Base-by-base conservation (phyloP, 2,888 invertebrate species). In the Drosophila diplacantha region DNA sequence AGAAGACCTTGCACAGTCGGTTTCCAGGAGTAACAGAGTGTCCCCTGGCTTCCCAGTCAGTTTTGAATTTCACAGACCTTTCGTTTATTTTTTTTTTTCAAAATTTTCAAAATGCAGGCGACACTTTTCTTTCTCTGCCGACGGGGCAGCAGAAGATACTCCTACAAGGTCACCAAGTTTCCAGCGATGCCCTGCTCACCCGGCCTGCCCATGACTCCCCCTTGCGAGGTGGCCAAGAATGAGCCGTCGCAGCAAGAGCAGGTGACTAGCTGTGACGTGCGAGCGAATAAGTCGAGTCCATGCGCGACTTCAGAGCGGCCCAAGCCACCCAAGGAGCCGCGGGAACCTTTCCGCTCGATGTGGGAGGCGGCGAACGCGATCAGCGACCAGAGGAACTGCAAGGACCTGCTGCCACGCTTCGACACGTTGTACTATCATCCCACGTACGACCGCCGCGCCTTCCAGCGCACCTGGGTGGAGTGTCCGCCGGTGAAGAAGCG, bases 401-500 rank as follows among this genome's bases (percentile, higher is more conserved):
- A 26, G 8, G 59, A 59, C 0, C 0, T 63, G 4, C 16, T 71
- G 11, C 77, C 83, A 0, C 81, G 78, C n/a, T 73, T 83, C 22
- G 79, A 79, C 59, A 64, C 57, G 0, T 47, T 83, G 1, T 71
- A 64, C 53, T 79, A 79, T 41, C 29, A 31, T 6, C 67, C 83
- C 0, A 77, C 66, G 8, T 14, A 71, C 24, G 71, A 70, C 44
- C n/a, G 20, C 2, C 29, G 72, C 4, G 29, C 47, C 35, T 79
- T 63, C 37, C 83, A 80, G 44, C 81, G 84, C 44, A 85, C 85
- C 9, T 86, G 85, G 86, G 18, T 58, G 1, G 75, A 78, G n/a
- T 86, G 81, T 47, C 75, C 80, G 0, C 39, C 59, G 1, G 32
- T 72, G 0, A 51, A 35, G 18, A 49, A 66, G 8, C 69, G 71